phyloP scores from a whole-genome alignment of 2,797 vertebrate species.

The Enteromius unitaeniatus region DNA sequence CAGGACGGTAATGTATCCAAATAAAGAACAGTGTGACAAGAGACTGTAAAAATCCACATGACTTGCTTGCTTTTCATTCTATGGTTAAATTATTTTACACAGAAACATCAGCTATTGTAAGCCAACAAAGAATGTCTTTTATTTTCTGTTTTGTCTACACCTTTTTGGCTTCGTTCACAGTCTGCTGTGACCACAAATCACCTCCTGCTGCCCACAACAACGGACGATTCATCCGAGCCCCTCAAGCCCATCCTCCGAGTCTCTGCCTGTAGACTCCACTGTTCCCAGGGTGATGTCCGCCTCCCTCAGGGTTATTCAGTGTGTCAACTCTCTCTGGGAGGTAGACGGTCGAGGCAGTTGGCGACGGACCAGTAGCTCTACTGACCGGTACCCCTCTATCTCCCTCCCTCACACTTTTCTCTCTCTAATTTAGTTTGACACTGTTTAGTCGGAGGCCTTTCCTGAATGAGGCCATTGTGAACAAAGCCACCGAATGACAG shows the following conservation, averaged over 20 bases:
- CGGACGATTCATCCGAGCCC: conserved; percentile 23
- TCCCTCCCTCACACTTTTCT: conserved; percentile 37
- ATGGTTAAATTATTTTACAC: conserved; percentile 3
- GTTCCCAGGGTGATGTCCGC: conserved; percentile 44
- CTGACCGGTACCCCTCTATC: background rate
- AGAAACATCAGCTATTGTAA: conserved; percentile 11
- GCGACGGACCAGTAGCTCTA: conserved; percentile 23
- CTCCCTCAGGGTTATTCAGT: conserved; percentile 46
- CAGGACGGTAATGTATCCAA: background rate
- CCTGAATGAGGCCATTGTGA: conserved; percentile 44
- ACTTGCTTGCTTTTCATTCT: background rate
- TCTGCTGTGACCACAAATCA: conserved; percentile 44
- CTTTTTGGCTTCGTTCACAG: conserved; percentile 24
- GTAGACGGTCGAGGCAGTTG: conserved; percentile 22
- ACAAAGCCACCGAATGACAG: conserved; percentile 28
- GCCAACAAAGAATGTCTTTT: background rate
- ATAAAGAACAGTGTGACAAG: background rate
- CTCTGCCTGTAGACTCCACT: conserved; percentile 21
- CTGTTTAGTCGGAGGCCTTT: conserved; percentile 36
- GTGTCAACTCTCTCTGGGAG: conserved; percentile 43
- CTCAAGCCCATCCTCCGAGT: conserved; percentile 25
- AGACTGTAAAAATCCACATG: background rate
- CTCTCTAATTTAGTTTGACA: conserved; percentile 50
- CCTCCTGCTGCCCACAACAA: conserved; percentile 48
- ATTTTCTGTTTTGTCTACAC: conserved; percentile 33